Conservation (phyloP, 2,797 vertebrate genomes). For the Sebastiscus tertius region DNA sequence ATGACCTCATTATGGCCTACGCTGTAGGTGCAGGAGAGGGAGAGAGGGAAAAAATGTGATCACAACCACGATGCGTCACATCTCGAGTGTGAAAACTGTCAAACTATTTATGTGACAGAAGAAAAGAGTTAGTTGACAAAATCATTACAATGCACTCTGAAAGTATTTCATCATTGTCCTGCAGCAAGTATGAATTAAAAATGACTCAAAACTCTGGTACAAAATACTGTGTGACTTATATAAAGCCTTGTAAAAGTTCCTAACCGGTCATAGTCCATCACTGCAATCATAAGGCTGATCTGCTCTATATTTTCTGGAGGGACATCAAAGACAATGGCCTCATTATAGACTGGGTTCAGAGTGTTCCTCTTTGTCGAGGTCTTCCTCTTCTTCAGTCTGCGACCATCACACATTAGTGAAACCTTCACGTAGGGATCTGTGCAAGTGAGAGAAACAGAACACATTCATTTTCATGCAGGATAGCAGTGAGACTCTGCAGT, state of each 20-base stretch:
- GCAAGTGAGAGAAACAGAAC: constrained; percentile 17
- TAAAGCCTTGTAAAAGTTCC: constrained; percentile 48
- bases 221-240: constrained; percentile 3
- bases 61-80: constrained; percentile 49
- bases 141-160: background rate
- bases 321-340: constrained; percentile 99
- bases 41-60: constrained; percentile 25
- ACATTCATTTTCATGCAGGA: constrained; percentile 14
- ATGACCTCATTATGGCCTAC: constrained; percentile 99
- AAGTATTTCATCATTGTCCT: background rate
- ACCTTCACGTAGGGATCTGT: constrained; percentile 99
- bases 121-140: background rate
- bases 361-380: constrained; percentile 99
- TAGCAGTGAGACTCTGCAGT: background rate
- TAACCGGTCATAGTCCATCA: constrained; percentile 99
- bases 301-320: constrained; percentile 98
- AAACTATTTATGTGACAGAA: background rate
- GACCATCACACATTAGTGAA: constrained; percentile 97
- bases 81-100: background rate
- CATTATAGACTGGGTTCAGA: constrained; percentile 97
- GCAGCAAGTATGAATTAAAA: background rate
- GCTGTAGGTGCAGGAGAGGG: constrained; percentile 85
- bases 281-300: constrained; percentile 95
- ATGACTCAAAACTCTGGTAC: background rate
- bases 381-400: constrained; percentile 97